Evolutionary conservation across 2,888 invertebrate species (phyloP).

Genomic region (Hydropsyche betteni): DNA sequence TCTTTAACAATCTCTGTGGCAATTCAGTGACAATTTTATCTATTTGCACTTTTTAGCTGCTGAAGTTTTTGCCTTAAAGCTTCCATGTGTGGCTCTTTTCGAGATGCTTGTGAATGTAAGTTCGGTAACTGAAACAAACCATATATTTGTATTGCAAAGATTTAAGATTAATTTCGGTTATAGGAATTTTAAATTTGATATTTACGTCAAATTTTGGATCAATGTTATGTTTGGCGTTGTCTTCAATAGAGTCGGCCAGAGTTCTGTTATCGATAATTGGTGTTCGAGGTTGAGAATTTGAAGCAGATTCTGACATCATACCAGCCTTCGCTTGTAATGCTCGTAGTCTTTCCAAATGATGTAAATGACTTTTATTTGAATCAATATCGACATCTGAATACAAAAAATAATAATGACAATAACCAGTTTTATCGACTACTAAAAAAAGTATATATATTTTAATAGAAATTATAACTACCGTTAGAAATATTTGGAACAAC

Average conservation of each 20-base stretch:
- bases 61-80: constrained; percentile 64
- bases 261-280: constrained; percentile 61
- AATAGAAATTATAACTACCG: constrained; percentile 7
- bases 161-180: background rate
- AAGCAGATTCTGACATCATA: constrained; percentile 59
- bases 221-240: constrained; percentile 61
- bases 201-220: constrained; percentile 64
- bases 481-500: constrained; percentile 33
- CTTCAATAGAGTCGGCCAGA: constrained; percentile 60
- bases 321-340: constrained; percentile 66
- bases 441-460: background rate
- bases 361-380: constrained; percentile 45
- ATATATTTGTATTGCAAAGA: background rate
- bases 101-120: constrained; percentile 59
- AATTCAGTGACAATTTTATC: constrained; percentile 57
- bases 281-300: constrained; percentile 60
- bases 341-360: constrained; percentile 61
- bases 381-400: constrained; percentile 40
- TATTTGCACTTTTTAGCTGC: constrained; percentile 66
- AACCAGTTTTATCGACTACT: background rate
- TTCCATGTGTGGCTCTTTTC: constrained; percentile 64
- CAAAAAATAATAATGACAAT: constrained; percentile 25
- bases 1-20: background rate
- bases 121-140: constrained; percentile 59
- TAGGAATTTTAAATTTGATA: constrained; percentile 17